Conservation (phyloP, 2,797 vertebrate species). For the Sternotherus odoratus region DNA sequence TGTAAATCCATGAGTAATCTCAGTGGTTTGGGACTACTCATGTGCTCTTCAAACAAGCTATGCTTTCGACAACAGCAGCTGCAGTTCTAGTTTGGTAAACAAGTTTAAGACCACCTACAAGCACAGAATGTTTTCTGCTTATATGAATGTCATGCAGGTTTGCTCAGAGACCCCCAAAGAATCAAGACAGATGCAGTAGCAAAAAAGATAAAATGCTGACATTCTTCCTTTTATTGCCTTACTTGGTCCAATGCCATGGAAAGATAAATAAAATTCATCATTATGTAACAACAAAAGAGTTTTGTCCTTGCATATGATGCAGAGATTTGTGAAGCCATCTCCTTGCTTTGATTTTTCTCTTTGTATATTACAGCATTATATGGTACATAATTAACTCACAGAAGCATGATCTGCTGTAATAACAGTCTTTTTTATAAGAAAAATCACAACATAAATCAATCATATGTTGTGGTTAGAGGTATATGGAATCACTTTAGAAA, state of each 20-base stretch:
- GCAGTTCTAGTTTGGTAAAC: constrained; percentile 72
- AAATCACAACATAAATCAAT: constrained; percentile 10
- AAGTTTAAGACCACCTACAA: constrained; percentile 84
- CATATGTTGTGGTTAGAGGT: neutral
- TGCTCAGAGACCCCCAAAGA: constrained; percentile 72
- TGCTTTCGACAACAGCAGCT: constrained; percentile 67
- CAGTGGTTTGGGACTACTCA: constrained; percentile 36
- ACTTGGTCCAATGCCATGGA: constrained; percentile 73
- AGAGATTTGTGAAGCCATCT: constrained; percentile 45
- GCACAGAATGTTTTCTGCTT: constrained; percentile 72
- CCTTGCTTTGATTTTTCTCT: constrained; percentile 33
- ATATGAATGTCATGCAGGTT: constrained; percentile 64
- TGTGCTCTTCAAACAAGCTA: constrained; percentile 27
- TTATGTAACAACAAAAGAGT: constrained; percentile 39
- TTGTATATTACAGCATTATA: constrained; percentile 48
- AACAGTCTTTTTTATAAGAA: constrained; percentile 36
- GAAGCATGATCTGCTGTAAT: neutral
- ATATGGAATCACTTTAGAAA: constrained; percentile 11
- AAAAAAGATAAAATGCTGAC: constrained; percentile 65
- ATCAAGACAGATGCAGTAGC: constrained; percentile 71
- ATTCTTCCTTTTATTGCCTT: constrained; percentile 52
- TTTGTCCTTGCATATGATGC: constrained; percentile 31
- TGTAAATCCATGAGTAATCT: constrained; percentile 49
- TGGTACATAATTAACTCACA: constrained; percentile 34
- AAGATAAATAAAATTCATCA: constrained; percentile 65